A percentile compares a stretch with the other conserved stretches of the same genome.
These are phyloP conservation scores for Chaenodraco wilsoni DNA, from an alignment of 2,797 vertebrate genomes.

Conservation along the genomic window DNA sequence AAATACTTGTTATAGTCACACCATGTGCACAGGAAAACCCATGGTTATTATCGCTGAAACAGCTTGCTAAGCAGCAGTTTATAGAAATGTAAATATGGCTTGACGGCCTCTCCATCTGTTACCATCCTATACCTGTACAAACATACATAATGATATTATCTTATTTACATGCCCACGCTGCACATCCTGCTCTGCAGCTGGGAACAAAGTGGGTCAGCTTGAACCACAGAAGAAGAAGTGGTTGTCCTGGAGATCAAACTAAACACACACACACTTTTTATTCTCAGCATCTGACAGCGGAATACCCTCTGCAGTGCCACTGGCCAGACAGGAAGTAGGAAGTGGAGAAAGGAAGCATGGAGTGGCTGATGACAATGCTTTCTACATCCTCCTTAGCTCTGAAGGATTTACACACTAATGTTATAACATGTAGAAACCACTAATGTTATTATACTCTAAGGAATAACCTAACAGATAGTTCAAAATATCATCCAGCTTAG, in stretches of 20 bases:
- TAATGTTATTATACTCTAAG: neutral
- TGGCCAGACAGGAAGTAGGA: slow-evolving; percentile 69
- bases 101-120: neutral
- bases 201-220: slow-evolving; percentile 40
- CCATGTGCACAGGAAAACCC: neutral
- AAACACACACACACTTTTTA: slow-evolving; percentile 20
- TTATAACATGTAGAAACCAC: neutral
- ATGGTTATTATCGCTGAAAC: neutral
- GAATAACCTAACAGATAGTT: neutral
- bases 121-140: slow-evolving; percentile 7
- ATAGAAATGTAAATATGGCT: slow-evolving; percentile 3
- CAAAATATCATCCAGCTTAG: neutral
- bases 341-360: slow-evolving; percentile 67
- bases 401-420: slow-evolving; percentile 32
- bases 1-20: neutral
- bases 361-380: slow-evolving; percentile 61
- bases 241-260: slow-evolving; percentile 50
- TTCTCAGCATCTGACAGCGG: slow-evolving; percentile 32
- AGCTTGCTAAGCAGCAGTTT: slow-evolving; percentile 2
- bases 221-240: slow-evolving; percentile 13
- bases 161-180: neutral
- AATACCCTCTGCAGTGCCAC: slow-evolving; percentile 21
- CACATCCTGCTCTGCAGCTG: slow-evolving; percentile 32
- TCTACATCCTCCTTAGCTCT: slow-evolving; percentile 41
- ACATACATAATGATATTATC: slow-evolving; percentile 1